These are phyloP conservation scores for Puntigrus tetrazona DNA, from an alignment of 2,113 vertebrate species.

Conservation along the genomic window DNA sequence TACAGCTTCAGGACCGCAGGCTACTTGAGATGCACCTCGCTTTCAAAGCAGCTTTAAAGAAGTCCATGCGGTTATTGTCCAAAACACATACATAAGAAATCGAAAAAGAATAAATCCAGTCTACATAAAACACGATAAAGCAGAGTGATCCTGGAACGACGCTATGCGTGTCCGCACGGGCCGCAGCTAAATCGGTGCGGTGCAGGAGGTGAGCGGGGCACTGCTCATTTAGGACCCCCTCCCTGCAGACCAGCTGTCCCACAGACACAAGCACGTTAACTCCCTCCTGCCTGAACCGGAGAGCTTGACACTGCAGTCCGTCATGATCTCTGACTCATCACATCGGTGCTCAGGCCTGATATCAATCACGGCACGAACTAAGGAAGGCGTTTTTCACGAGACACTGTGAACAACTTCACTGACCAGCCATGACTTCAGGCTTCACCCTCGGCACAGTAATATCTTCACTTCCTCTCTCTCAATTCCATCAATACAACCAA, in stretches of 20 bases:
- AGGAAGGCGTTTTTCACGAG: too few relatives aligned
- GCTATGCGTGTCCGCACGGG: background rate
- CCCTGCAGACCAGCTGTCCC: constrained; percentile 56
- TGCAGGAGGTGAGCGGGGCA: constrained; percentile 33
- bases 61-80: background rate
- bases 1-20: background rate
- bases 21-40: background rate
- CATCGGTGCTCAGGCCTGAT: too few relatives aligned
- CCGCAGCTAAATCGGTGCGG: constrained; percentile 3
- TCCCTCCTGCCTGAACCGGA: constrained; percentile 4
- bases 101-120: background rate
- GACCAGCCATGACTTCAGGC: too few relatives aligned
- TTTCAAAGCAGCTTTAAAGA: background rate
- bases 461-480: too few relatives aligned
- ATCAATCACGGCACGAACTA: too few relatives aligned
- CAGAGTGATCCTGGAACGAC: background rate
- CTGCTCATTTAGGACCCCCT: constrained; percentile 60
- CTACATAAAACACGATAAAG: background rate
- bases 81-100: background rate
- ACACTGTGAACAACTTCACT: too few relatives aligned
- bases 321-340: background rate
- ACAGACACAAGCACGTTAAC: constrained; percentile 47
- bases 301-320: background rate
- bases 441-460: too few relatives aligned
- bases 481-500: too few relatives aligned